Evolutionary conservation across 2,888 invertebrate species (phyloP), one percentile per base, ranked within the genome.

Genomic region (Eulithis prunata): DNA sequence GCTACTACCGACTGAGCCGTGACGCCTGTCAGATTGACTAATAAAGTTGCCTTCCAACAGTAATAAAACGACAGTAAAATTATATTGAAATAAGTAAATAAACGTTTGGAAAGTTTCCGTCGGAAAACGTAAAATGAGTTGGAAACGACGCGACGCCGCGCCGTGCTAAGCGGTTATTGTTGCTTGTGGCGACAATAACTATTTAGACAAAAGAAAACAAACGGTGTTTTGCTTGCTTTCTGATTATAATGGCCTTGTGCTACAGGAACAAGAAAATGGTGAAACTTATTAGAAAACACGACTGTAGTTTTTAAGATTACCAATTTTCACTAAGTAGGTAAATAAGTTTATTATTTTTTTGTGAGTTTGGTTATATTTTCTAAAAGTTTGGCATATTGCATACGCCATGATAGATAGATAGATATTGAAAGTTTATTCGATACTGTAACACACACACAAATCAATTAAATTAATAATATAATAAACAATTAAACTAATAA

Each of bases 21-120:
- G n/a, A n/a, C n/a, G n/a, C n/a, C n/a, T n/a, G n/a, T n/a, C n/a
- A n/a, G n/a, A n/a, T 21, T 21, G 21, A 21, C 21, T 21, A 21
- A 21, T 21, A 2, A 21, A 21, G 21, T 21, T 21, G 57, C 46
- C 45, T 54, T 11, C 43, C 47, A 0, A 32, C 8, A 11, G 57
- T 43, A 21, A 36, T 46, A 43, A 60, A 57, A 60, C 43, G 38
- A 43, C 57, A 12, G 49, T 57, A 67, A 67, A 60, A 64, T 53
- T 41, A 57, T 32, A 62, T 60, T 43, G 36, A 52, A 66, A 62
- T 63, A 60, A 58, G 54, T 49, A 57, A 57, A 54, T 66, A 58
- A 65, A 49, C 43, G 63, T 57, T 63, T 67, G 51, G 67, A 67
- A 67, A 67, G 67, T 57, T n/a, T 49, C 21, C 28, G 53, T 8